A percentile compares a stretch with the other conserved stretches of the same genome.
These are phyloP conservation scores for Luehdorfia chinensis DNA, from an alignment of 1,140 invertebrate species.

Conservation along the genomic window DNA sequence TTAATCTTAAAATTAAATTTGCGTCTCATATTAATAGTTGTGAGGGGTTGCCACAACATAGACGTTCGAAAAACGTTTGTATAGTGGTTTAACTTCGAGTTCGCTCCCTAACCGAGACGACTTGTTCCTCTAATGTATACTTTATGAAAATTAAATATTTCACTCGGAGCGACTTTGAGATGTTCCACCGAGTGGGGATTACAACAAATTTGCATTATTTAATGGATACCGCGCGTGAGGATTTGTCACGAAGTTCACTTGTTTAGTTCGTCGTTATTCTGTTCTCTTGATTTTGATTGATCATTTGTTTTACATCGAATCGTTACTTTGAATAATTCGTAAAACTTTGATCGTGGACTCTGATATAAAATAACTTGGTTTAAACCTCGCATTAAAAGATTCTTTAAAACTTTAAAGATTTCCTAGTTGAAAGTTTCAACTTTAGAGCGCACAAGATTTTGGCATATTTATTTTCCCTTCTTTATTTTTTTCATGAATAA, in stretches of 20 bases:
- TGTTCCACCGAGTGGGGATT: constrained; percentile 63
- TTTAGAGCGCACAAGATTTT: constrained; percentile 26
- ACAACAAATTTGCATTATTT: constrained; percentile 76
- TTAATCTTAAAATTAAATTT: constrained; percentile 17
- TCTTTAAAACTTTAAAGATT: constrained; percentile 15
- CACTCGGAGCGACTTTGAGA: constrained; percentile 52
- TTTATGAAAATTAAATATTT: constrained; percentile 77
- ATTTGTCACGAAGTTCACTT: constrained; percentile 63
- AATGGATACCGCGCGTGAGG: constrained; percentile 70
- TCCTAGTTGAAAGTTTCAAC: constrained; percentile 15
- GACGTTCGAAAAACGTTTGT: constrained; percentile 11
- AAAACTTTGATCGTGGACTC: constrained; percentile 17
- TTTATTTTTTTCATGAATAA: constrained; percentile 76
- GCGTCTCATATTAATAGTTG: constrained; percentile 16
- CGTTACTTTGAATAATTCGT: constrained; percentile 13
- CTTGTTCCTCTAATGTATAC: constrained; percentile 62
- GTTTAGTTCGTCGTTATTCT: constrained; percentile 41
- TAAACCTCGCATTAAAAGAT: too few relatives aligned
- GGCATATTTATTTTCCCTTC: constrained; percentile 60
- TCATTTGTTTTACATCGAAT: constrained; percentile 31
- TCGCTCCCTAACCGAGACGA: constrained; percentile 18
- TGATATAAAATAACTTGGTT: constrained; percentile 1
- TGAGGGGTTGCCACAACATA: constrained; percentile 7
- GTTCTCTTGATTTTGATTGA: constrained; percentile 54
- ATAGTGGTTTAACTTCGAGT: constrained; percentile 9